Base-by-base conservation (phyloP, 2,888 invertebrate genomes). In the Brenthis hecate region DNA sequence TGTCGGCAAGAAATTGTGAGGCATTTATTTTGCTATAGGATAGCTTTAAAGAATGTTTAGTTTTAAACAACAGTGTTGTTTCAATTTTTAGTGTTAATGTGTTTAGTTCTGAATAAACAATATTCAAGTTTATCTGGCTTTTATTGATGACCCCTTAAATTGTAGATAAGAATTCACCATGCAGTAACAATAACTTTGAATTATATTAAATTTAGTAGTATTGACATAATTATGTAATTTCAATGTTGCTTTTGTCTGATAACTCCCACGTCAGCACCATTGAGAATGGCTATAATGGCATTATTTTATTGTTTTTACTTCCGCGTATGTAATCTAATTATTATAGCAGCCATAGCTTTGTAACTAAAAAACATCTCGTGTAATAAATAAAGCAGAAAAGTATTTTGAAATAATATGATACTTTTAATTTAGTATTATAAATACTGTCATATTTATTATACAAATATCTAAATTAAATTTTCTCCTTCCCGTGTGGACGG, bases 1-100 rank as follows among this genome's bases (percentile, higher is more conserved):
- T 65, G 66, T 73, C 62, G 48, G 60, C 70, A 51, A 71, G 67
- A 65, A 72, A 71, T 74, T 68, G 71, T 72, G 77, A 77, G 80
- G 86, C 88, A 87, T 89, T 89, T 89, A 88, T 79, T 81, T 84
- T 82, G 84, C 81, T 81, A 77, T 84, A 82, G 85, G 73, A 83
- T 83, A 89, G 91, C 89, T 89, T 91, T 90, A 90, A 89, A 83
- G 76, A 72, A 80, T 76, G 77, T 83, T 74, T 88, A 86, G 84
- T 86, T 86, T 68, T 65, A 69, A 72, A 72, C 71, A 66, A 71
- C 65, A 55, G 50, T 72, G 71, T 68, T 72, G 72, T 68, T 60
- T 63, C 56, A 57, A 47, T 66, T 66, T 43, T 72, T 88, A 83
- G 80, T 82, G 78, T 75, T 77, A 80, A 81, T 73, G 76, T 77